Conservation (phyloP, 2,113 vertebrate genomes). For the Corydoras maculifer region DNA sequence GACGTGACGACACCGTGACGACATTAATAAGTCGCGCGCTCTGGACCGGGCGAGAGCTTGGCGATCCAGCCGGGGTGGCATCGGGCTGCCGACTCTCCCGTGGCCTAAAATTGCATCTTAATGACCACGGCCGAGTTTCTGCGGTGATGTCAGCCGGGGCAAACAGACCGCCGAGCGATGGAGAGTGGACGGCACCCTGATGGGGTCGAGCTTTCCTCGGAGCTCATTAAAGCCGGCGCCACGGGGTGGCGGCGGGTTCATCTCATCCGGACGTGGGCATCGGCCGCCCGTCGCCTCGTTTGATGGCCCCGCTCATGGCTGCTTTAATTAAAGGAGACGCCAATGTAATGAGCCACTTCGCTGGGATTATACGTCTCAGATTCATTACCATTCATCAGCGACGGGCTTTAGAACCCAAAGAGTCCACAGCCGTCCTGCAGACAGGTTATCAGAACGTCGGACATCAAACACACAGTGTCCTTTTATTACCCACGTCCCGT, state of each 20-base stretch:
- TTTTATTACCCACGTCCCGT: too few relatives aligned
- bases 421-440: too few relatives aligned
- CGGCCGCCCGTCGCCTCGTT: background rate
- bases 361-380: conserved; percentile 17
- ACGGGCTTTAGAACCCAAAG: background rate
- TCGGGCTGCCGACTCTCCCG: conserved; percentile 8
- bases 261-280: conserved; percentile 4
- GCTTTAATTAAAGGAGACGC: conserved; percentile 28
- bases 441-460: too few relatives aligned
- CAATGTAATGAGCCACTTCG: conserved; percentile 16
- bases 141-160: conserved; percentile 2
- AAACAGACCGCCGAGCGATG: conserved; percentile 24
- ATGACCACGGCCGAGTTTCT: conserved; percentile 10
- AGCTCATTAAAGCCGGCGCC: conserved; percentile 40
- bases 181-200: conserved; percentile 22
- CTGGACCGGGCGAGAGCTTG: background rate
- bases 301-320: conserved; percentile 21
- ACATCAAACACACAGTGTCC: too few relatives aligned
- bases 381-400: background rate
- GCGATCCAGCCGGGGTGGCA: conserved; percentile 6
- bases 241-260: conserved; percentile 8
- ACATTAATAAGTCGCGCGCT: conserved; percentile 26
- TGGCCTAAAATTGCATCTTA: conserved; percentile 24
- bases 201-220: conserved; percentile 29
- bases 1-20: too few relatives aligned